Percentiles rank a stretch among this genome's conserved stretches.
Conservation (phyloP, 2,113 vertebrate genomes). For the Polyodon spathula region DNA sequence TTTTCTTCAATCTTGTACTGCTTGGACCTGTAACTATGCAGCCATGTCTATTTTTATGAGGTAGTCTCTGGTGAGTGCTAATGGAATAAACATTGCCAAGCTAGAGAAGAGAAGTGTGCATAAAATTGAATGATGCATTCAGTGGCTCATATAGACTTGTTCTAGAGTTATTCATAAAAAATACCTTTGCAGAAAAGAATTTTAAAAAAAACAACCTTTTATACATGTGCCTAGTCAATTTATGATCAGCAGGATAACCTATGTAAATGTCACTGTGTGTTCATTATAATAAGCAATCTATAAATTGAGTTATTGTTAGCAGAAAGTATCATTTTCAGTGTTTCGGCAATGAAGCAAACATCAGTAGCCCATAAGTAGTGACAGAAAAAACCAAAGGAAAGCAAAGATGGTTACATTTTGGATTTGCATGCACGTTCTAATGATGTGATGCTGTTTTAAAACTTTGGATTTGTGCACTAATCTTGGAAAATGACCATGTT, state of each 20-base stretch:
- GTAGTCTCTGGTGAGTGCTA: constrained; percentile 43
- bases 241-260: not conserved
- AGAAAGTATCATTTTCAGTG: not conserved
- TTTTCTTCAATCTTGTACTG: constrained; percentile 33
- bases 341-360: too few species aligned
- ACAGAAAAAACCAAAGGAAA: too few species aligned
- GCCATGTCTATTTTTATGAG: constrained; percentile 53
- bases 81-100: constrained; percentile 59
- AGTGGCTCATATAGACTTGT: constrained; percentile 49
- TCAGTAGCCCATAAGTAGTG: too few species aligned
- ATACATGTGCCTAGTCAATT: not conserved
- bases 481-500: not conserved
- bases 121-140: constrained; percentile 64
- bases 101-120: constrained; percentile 51
- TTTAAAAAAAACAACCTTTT: constrained; percentile 2
- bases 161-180: constrained; percentile 34
- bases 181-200: constrained; percentile 25
- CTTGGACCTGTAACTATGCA: constrained; percentile 45
- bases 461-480: too few species aligned
- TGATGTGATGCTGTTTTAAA: too few species aligned
- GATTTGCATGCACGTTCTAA: too few species aligned
- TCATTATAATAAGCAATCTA: not conserved
- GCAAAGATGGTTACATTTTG: too few species aligned
- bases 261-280: too few species aligned
- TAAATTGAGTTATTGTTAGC: not conserved